Evolutionary conservation across 2,888 invertebrate genomes (phyloP).

Genomic region (Pycnomerus fuliginosus): DNA sequence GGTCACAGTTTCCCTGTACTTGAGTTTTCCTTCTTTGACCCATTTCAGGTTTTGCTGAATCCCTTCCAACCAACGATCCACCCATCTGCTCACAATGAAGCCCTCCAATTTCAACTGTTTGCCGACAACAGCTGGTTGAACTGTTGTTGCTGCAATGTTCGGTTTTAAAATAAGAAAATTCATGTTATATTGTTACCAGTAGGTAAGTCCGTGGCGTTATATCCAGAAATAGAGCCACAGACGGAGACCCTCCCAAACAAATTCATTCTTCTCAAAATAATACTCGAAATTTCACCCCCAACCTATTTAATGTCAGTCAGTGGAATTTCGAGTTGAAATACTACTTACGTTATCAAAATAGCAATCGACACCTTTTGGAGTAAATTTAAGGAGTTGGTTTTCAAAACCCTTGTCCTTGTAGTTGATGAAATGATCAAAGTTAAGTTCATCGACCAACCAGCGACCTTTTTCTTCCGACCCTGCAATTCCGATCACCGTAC

Average conservation of each 20-base stretch:
- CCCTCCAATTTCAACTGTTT: slow-evolving; percentile 40
- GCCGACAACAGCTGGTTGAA: slow-evolving; percentile 15
- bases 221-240: slow-evolving; percentile 68
- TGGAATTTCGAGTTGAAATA: background rate
- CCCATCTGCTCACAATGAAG: slow-evolving; percentile 34
- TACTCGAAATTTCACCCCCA: slow-evolving; percentile 66
- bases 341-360: slow-evolving; percentile 74
- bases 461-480: slow-evolving; percentile 70
- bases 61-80: slow-evolving; percentile 62
- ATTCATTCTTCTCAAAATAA: slow-evolving; percentile 66
- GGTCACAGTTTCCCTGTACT: slow-evolving; percentile 67
- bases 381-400: slow-evolving; percentile 58
- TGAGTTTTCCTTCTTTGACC: slow-evolving; percentile 68
- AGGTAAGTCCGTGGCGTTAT: slow-evolving; percentile 53
- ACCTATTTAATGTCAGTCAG: slow-evolving; percentile 56
- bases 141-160: slow-evolving; percentile 2
- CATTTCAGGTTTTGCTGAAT: slow-evolving; percentile 62
- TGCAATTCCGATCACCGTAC: slow-evolving; percentile 70
- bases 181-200: slow-evolving; percentile 9
- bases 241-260: slow-evolving; percentile 64
- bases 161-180: background rate
- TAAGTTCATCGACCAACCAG: slow-evolving; percentile 63
- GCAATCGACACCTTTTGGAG: slow-evolving; percentile 70
- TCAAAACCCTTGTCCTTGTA: slow-evolving; percentile 63
- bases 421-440: slow-evolving; percentile 68